phyloP scores from a whole-genome alignment of 2,113 vertebrate species.

The Heloderma charlesbogerti region DNA sequence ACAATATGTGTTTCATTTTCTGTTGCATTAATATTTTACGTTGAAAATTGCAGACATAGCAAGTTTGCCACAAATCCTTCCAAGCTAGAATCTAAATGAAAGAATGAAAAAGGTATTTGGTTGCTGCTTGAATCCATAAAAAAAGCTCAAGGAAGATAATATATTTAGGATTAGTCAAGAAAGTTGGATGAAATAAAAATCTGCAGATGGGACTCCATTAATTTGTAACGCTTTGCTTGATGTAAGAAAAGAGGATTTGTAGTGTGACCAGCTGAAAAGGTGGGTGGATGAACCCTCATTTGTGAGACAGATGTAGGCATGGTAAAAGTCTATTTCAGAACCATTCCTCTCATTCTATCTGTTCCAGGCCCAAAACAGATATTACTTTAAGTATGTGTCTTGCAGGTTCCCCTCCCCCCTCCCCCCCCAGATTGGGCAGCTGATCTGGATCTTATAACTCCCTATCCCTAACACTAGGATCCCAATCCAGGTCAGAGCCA shows the following conservation, averaged over 20 bases:
- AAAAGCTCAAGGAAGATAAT: constrained; percentile 36
- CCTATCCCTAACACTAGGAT: too few species aligned
- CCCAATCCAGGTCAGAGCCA: too few species aligned
- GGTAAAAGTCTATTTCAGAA: background rate
- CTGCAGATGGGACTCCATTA: background rate
- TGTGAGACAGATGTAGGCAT: background rate
- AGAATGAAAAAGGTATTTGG: constrained; percentile 40
- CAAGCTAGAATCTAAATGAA: constrained; percentile 64
- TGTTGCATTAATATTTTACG: constrained; percentile 67
- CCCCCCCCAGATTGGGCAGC: too few species aligned
- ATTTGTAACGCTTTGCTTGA: background rate
- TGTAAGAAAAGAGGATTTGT: background rate
- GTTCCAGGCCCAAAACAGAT: background rate
- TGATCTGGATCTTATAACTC: too few species aligned
- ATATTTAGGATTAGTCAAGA: constrained; percentile 44
- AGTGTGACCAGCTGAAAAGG: background rate
- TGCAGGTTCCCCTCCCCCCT: too few species aligned
- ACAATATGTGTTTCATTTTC: constrained; percentile 66
- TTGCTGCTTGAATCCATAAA: constrained; percentile 30
- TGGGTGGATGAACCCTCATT: background rate
- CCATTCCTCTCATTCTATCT: background rate
- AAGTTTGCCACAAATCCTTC: constrained; percentile 57
- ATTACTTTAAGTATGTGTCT: too few species aligned
- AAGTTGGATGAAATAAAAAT: constrained; percentile 36
- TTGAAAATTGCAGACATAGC: constrained; percentile 52